Percentiles rank a stretch among this genome's conserved stretches.
Conservation (phyloP, 2,888 invertebrate genomes). For the Lithosia quadra region DNA sequence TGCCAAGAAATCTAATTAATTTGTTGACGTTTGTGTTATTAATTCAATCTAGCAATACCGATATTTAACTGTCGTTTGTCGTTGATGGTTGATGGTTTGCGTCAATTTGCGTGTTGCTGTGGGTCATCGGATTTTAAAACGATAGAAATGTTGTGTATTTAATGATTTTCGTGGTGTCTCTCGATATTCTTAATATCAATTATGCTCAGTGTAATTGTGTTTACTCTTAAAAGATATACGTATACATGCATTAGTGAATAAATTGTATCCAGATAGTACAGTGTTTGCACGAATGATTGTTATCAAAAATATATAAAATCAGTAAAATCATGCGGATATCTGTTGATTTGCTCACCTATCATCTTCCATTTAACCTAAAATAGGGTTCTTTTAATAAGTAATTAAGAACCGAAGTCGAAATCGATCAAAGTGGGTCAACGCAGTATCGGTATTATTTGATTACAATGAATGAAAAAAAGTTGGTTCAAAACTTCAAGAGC, state of each 20-base stretch:
- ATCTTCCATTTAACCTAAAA: constrained; percentile 51
- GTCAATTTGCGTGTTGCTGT: constrained; percentile 58
- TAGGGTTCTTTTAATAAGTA: constrained; percentile 48
- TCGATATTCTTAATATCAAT: constrained; percentile 36
- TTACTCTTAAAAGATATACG: constrained; percentile 19
- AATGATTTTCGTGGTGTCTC: constrained; percentile 34
- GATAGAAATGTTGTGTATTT: constrained; percentile 39
- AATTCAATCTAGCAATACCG: constrained; percentile 34
- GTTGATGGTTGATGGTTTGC: constrained; percentile 50
- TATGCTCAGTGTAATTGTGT: constrained; percentile 39
- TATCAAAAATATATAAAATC: constrained; percentile 73
- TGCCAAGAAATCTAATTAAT: neutral
- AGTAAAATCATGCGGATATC: constrained; percentile 74
- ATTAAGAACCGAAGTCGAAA: constrained; percentile 49
- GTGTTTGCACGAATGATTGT: constrained; percentile 73
- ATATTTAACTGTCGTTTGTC: constrained; percentile 23
- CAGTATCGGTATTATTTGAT: constrained; percentile 63
- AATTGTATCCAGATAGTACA: constrained; percentile 57
- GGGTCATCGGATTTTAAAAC: constrained; percentile 45
- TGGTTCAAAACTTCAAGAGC: constrained; percentile 86
- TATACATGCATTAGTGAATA: constrained; percentile 36
- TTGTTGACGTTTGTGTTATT: constrained; percentile 15
- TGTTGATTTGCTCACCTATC: constrained; percentile 60
- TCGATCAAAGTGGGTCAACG: constrained; percentile 72
- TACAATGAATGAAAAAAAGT: constrained; percentile 86